Conservation (phyloP, 2,888 invertebrate species). For the Caenorhabditis virilis region DNA sequence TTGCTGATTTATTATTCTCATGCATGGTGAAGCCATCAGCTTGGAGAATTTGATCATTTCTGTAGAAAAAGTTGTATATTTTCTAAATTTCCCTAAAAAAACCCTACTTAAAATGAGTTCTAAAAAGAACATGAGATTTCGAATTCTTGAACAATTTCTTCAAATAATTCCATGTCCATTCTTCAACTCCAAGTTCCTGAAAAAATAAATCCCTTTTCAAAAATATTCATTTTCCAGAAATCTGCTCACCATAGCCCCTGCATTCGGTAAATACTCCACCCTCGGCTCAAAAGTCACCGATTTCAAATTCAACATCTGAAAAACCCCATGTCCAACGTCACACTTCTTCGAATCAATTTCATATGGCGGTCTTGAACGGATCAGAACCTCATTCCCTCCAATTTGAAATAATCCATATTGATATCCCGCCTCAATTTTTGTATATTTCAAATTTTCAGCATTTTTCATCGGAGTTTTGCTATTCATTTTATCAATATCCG, state of each 20-base stretch:
- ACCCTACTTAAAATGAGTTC: constrained; percentile 8
- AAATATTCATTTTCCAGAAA: background rate
- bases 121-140: constrained; percentile 16
- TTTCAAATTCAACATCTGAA: background rate
- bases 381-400: constrained; percentile 9
- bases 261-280: constrained; percentile 29
- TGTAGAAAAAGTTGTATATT: background rate
- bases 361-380: constrained; percentile 22
- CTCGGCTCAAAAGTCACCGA: constrained; percentile 27
- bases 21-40: constrained; percentile 18
- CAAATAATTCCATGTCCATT: constrained; percentile 35
- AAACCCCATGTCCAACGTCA: background rate
- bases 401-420: constrained; percentile 25
- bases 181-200: constrained; percentile 15
- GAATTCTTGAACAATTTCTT: constrained; percentile 21
- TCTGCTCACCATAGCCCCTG: constrained; percentile 26
- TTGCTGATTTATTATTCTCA: background rate
- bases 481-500: constrained; percentile 5
- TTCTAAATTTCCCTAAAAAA: background rate
- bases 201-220: background rate
- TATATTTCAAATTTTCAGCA: background rate
- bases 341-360: background rate
- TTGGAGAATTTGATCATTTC: constrained; percentile 17
- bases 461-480: too few species aligned
- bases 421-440: constrained; percentile 4